Percentiles rank a stretch among this genome's conserved stretches.
Evolutionary conservation across 2,888 invertebrate species (phyloP).

Genomic region (Orgyia antiqua): DNA sequence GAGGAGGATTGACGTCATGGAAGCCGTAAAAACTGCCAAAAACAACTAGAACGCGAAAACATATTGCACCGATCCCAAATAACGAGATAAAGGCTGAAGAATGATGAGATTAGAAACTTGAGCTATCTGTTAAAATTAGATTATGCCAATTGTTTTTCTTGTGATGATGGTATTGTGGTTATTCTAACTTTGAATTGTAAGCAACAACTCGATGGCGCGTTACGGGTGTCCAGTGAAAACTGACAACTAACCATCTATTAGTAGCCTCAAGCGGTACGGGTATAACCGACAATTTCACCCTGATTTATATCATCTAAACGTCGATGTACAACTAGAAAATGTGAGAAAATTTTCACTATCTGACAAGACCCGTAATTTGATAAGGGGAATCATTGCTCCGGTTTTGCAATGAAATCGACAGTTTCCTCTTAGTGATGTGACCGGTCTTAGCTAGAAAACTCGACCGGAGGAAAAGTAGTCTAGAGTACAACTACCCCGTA

Average conservation of each 20-base stretch:
- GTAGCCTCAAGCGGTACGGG: slow-evolving; percentile 54
- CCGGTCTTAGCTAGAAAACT: slow-evolving; percentile 67
- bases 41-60: too few relatives aligned
- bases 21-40: too few relatives aligned
- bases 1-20: too few relatives aligned
- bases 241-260: slow-evolving; percentile 69
- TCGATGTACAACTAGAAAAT: slow-evolving; percentile 62
- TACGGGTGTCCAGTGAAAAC: slow-evolving; percentile 71
- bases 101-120: too few relatives aligned
- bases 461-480: slow-evolving; percentile 66
- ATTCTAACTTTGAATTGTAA: slow-evolving; percentile 21
- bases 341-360: slow-evolving; percentile 74
- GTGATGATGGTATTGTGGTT: too few relatives aligned
- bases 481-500: slow-evolving; percentile 43
- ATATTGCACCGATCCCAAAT: too few relatives aligned
- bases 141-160: too few relatives aligned
- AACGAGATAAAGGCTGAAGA: too few relatives aligned
- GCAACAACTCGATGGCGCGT: slow-evolving; percentile 49
- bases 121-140: too few relatives aligned
- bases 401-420: slow-evolving; percentile 68
- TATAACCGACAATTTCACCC: slow-evolving; percentile 66
- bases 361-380: slow-evolving; percentile 66
- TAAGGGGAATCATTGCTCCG: slow-evolving; percentile 70
- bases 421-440: slow-evolving; percentile 64
- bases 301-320: slow-evolving; percentile 71